Evolutionary conservation across 2,888 invertebrate species (phyloP), one percentile per base, ranked within the genome.

Genomic region (Plebejus melissa): DNA sequence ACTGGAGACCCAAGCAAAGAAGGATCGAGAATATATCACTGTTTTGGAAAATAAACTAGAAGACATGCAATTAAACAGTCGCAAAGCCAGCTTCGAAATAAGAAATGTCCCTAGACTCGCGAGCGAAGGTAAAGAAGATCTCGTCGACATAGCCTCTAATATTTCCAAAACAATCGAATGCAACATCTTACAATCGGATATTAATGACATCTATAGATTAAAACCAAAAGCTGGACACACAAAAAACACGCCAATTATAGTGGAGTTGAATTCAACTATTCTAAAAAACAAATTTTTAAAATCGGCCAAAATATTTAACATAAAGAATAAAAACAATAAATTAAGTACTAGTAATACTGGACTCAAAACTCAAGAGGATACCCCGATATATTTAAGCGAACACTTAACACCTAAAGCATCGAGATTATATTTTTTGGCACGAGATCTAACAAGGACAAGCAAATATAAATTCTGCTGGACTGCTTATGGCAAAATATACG

Each of bases 31-130:
- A n/a, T 76, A 79, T 6, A 78, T 79, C 1, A 69, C 41, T 6
- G n/a, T 78, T 0, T 11, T 79, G 9, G 79, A 80, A 70, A 57
- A 76, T 16, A 79, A 78, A 70, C 71, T 79, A 6, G 79, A 79
- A 57, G 77, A 77, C 9, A 28, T 78, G 32, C 74, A 78, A 41
- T 72, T 22, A 9, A 41, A 16, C 0, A 74, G 36, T 5, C 54
- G 77, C 0, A 79, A 80, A 74, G 9, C 76, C 0, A 75, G 76
- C 28, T 71, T 80, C n/a, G 79, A 80, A 72, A 77, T 80, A 9
- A 78, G 79, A 60, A 79, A 78, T 74, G 77, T 79, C 0, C 80
- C 78, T 0, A 79, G 75, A 54, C 54, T 54, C 1, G 16, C 72
- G 0, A 75, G 50, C 2, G 79, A 79, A 75, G 72, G 72, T 0